Percentiles rank a stretch among this genome's conserved stretches.
Evolutionary conservation across 2,113 vertebrate genomes (phyloP).

Genomic region (Eira barbara): DNA sequence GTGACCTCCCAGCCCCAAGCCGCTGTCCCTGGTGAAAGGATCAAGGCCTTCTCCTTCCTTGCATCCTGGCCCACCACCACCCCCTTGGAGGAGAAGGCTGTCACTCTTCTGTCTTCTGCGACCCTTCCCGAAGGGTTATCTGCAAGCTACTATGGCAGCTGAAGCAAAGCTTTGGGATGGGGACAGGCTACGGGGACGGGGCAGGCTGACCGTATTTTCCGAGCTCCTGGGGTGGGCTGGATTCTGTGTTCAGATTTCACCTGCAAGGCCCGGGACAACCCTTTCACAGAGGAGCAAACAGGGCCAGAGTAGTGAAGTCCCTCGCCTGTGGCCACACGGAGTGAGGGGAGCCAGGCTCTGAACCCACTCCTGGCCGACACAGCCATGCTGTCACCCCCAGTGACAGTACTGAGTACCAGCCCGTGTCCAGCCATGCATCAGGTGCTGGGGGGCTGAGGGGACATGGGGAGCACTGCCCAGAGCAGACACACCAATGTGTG

Average conservation of each 20-base stretch:
- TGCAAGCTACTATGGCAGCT: neutral
- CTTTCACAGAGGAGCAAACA: fast-evolving
- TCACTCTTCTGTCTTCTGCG: too few relatives aligned
- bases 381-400: fast-evolving
- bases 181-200: fast-evolving
- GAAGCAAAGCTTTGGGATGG: neutral
- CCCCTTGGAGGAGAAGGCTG: neutral
- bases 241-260: neutral
- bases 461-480: too few relatives aligned
- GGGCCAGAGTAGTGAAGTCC: neutral
- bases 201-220: neutral
- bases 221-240: neutral
- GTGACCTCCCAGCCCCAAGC: neutral
- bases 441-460: neutral
- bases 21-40: neutral
- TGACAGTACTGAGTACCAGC: fast-evolving
- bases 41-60: neutral
- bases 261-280: fast-evolving
- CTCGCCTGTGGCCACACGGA: fast-evolving
- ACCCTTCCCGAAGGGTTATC: neutral
- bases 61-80: too few relatives aligned
- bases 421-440: fast-evolving
- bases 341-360: neutral
- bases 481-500: neutral
- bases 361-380: fast-evolving